Evolutionary conservation across 2,113 vertebrate species (phyloP), one percentile per base, ranked within the genome.

Genomic region (Sphaerodactylus townsendi): DNA sequence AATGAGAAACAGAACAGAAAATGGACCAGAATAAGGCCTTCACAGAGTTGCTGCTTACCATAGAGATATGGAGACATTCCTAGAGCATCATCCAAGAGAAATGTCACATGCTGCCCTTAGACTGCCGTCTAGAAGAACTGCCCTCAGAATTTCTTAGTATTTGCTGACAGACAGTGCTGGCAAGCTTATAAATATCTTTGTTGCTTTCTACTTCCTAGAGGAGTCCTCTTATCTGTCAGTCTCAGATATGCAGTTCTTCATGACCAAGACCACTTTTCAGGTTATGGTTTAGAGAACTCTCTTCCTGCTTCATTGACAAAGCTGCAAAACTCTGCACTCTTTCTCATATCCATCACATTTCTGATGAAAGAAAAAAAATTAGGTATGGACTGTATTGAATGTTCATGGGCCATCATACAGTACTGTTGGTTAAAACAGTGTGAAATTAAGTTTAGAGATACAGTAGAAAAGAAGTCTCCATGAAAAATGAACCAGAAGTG

Each of bases 361-460:
- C 37, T 46, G 10, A 28, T 62, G 50, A 69, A 17, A 15, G 10
- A 64, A 80, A 80, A 77, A 79, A 82, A 77, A 74, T 85, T 39
- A 62, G 2, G 56, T 37, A 19, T 75, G 76, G 46, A 35, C 85
- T 50, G 89, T 41, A 88, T 80, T 50, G 86, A 41, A 41, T 70
- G 90, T 33, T 53, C 88, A 70, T 86, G 17, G 81, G 50, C 86
- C 83, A 82, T 79, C 78, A 88, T 35, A 79, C 14, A 77, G 17
- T 46, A 82, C 83, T 21, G 21, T 35, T 84, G 1, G 0, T 79
- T 66, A 88, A 89, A 92, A 73, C 21, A 65, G 6, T 66, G 72
- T 84, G 69, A 91, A 90, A 82, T 84, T 87, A 86, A 77, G 88
- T 78, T 65, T 91, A 87, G 84, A 44, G 25, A 79, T 37, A 62